Evolutionary conservation across 1,140 invertebrate genomes (phyloP).

Genomic region (Drosophila arawakana): DNA sequence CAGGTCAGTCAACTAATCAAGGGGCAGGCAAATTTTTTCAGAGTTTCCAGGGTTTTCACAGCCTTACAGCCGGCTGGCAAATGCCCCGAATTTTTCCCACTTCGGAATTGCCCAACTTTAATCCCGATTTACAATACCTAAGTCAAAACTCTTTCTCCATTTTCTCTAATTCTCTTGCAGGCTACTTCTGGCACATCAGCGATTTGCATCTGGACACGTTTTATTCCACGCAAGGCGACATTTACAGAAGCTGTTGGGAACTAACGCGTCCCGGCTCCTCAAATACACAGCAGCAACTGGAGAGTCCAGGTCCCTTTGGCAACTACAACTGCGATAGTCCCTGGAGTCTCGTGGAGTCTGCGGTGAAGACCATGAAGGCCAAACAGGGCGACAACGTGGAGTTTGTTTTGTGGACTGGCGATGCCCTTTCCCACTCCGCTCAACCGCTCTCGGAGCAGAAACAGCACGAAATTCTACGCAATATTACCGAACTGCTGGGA

Average conservation of each 20-base stretch:
- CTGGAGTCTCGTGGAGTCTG: conserved; percentile 93
- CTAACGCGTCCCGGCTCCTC: conserved; percentile 47
- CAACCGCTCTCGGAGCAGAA: conserved; percentile 86
- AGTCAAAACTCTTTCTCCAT: not conserved
- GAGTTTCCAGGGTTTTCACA: conserved; percentile 31
- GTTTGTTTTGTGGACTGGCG: conserved; percentile 96
- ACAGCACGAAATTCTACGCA: conserved; percentile 89
- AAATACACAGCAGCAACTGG: conserved; percentile 44
- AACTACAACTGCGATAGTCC: conserved; percentile 95
- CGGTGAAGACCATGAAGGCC: conserved; percentile 92
- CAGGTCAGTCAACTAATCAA: conserved; percentile 47
- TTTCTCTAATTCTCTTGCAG: conserved; percentile 87
- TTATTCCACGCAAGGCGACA: conserved; percentile 90
- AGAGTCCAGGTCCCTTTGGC: conserved; percentile 88
- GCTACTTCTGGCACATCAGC: conserved; percentile 96
- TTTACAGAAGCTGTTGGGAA: conserved; percentile 85
- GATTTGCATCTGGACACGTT: conserved; percentile 94
- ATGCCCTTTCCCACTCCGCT: conserved; percentile 87
- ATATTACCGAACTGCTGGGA: conserved; percentile 90
- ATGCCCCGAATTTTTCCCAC: conserved; percentile 56
- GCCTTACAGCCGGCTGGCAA: conserved; percentile 51
- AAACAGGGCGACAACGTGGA: conserved; percentile 93
- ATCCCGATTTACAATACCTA: conserved; percentile 24
- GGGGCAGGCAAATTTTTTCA: conserved; percentile 18
- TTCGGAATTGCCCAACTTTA: conserved; percentile 54